Base-by-base conservation (phyloP, 2,797 vertebrate genomes). In the Erithacus rubecula region DNA sequence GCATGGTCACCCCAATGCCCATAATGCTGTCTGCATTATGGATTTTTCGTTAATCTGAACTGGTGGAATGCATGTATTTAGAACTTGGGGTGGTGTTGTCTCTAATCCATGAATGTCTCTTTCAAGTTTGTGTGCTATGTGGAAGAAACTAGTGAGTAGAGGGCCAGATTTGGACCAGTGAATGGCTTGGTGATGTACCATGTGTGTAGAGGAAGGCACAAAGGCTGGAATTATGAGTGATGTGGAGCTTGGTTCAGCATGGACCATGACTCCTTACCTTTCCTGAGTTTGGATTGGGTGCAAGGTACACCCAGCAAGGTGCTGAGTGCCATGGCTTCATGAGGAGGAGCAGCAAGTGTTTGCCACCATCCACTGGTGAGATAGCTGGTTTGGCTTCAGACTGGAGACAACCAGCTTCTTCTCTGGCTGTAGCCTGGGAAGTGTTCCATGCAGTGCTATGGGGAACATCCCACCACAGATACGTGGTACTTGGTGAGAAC, bases 21-120 rank as follows among this genome's bases (percentile, higher is more conserved):
- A 0, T 5, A 1, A 1, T n/a, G 19, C 36, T 4, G 6, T 23
- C 39, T 47, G 77, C 1, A 5, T 37, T 78, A 74, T 7, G 6
- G 34, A 12, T 74, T 69, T 82, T 75, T 43, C 6, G 1, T 30
- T 53, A 51, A 10, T 41, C 34, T 32, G 16, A 9, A 37, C 36
- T 53, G 49, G 56, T 67, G 58, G 29, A 46, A 10, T 49, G 6
- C 32, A 2, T 5, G 4, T 0, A 1, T 68, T 41, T 30, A 68
- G 19, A 75, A 18, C 15, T 24, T 41, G 32, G 2, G 16, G 22
- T 56, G 58, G 12, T 44, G 32, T 7, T 21, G 8, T 37, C 29
- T 62, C 46, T 39, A 18, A 30, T 46, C 55, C 9, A 1, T 20
- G 15, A 52, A 22, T 19, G 32, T 44, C 30, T 77, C 16, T 23